These are phyloP conservation scores for Dryobates pubescens DNA, from an alignment of 2,797 vertebrate species.

Conservation along the genomic window DNA sequence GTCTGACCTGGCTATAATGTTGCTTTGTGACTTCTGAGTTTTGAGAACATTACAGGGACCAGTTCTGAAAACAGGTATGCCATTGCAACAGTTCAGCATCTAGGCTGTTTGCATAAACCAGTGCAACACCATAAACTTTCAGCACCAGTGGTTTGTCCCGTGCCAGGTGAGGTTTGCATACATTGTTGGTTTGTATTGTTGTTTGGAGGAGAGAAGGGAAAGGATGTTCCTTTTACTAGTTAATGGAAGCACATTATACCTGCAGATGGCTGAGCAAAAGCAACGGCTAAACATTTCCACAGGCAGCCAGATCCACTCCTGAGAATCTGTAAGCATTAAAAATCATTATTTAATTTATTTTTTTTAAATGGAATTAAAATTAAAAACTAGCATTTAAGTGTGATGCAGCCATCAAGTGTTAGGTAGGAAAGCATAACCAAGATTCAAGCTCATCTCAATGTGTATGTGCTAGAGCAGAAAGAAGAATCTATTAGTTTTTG, in stretches of 20 bases:
- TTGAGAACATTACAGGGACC: not conserved
- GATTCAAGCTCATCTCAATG: not conserved
- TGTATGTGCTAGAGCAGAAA: not conserved
- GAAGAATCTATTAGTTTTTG: not conserved
- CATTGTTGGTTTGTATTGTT: not conserved
- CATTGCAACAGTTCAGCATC: not conserved
- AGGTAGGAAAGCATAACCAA: not conserved
- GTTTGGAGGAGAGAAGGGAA: not conserved
- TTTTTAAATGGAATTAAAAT: not conserved
- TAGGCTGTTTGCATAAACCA: not conserved
- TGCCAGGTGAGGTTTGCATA: not conserved
- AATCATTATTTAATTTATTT: not conserved
- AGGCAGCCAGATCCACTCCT: not conserved
- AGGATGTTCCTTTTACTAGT: not conserved
- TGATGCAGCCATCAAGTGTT: not conserved
- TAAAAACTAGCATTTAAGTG: not conserved
- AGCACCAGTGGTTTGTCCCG: not conserved
- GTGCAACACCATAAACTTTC: not conserved
- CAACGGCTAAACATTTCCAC: not conserved
- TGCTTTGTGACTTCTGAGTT: not conserved
- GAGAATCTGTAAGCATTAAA: not conserved
- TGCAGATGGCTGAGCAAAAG: not conserved
- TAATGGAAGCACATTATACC: not conserved
- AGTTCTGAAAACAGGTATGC: not conserved
- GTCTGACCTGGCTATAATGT: not conserved